Conservation (phyloP, 2,797 vertebrate genomes). For the Microchirus variegatus region DNA sequence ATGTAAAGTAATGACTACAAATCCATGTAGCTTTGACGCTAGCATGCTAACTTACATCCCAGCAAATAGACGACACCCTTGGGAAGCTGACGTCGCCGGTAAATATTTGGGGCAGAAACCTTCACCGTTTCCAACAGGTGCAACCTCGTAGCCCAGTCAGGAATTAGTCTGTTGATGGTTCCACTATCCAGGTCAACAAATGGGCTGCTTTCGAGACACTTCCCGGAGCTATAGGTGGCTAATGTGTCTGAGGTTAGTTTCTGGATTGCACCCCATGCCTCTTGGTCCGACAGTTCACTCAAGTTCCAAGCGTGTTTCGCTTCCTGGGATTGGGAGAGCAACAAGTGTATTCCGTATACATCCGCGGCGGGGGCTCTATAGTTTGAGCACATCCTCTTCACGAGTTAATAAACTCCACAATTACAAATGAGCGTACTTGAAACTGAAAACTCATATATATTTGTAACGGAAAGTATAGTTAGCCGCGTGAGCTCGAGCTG, state of each 20-base stretch:
- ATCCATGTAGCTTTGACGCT: conserved; percentile 31
- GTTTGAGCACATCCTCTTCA: background rate
- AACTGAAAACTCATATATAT: too few relatives aligned
- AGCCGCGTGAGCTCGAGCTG: accelerated
- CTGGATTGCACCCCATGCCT: conserved; percentile 55
- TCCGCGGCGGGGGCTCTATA: conserved; percentile 73
- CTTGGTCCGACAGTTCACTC: conserved; percentile 50
- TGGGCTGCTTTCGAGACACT: background rate
- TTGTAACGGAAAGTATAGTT: background rate
- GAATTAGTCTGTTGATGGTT: conserved; percentile 4
- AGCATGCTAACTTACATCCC: conserved; percentile 56
- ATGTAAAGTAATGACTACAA: background rate
- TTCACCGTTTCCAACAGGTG: conserved; percentile 52
- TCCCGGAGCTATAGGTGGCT: conserved; percentile 5
- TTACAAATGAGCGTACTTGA: background rate
- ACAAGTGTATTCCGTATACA: conserved; percentile 64
- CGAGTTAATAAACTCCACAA: background rate
- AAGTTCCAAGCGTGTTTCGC: conserved; percentile 81
- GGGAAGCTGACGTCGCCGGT: conserved; percentile 70
- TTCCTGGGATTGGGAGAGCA: conserved; percentile 84
- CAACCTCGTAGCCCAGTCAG: conserved; percentile 20
- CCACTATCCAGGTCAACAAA: conserved; percentile 5
- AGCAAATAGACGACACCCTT: conserved; percentile 72
- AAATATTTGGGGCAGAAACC: conserved; percentile 51
- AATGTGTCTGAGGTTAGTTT: conserved; percentile 35